Evolutionary conservation across 2,113 vertebrate genomes (phyloP).

Genomic region (Ploceus nigricollis): DNA sequence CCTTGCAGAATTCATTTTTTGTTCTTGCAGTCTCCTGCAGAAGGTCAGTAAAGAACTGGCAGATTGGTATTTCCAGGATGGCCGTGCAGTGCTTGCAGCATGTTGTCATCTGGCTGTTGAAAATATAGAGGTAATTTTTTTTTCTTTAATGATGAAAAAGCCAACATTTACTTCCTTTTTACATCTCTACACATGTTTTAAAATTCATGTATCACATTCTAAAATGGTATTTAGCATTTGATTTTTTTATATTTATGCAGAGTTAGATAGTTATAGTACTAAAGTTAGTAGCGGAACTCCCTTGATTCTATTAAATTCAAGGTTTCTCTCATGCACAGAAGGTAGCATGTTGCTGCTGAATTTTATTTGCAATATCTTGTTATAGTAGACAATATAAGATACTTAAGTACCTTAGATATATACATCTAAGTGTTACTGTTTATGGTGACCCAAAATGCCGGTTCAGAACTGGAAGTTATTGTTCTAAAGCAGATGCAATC

Average conservation of each 20-base stretch:
- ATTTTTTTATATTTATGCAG: not conserved
- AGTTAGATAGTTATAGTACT: not conserved
- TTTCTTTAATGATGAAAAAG: not conserved
- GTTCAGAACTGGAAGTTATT: not conserved
- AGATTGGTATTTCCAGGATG: conserved; percentile 94
- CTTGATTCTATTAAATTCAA: not conserved
- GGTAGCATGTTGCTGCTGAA: not conserved
- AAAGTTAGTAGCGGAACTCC: not conserved
- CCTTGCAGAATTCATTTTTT: not conserved
- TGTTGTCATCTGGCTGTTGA: conserved; percentile 93
- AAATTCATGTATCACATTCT: not conserved
- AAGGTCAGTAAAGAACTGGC: conserved; percentile 85
- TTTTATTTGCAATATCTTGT: not conserved
- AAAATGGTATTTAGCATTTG: not conserved
- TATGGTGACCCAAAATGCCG: not conserved
- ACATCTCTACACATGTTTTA: not conserved
- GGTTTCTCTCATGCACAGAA: not conserved
- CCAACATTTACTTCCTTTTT: not conserved
- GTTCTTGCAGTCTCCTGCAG: conserved; percentile 80
- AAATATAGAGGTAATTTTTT: conserved; percentile 82
- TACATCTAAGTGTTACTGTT: not conserved
- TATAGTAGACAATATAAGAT: not conserved
- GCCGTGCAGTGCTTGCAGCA: conserved; percentile 84
- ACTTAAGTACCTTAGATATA: not conserved
- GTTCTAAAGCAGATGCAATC: not conserved